Conservation (phyloP, 2,797 vertebrate species). For the Rhinophrynus dorsalis region DNA sequence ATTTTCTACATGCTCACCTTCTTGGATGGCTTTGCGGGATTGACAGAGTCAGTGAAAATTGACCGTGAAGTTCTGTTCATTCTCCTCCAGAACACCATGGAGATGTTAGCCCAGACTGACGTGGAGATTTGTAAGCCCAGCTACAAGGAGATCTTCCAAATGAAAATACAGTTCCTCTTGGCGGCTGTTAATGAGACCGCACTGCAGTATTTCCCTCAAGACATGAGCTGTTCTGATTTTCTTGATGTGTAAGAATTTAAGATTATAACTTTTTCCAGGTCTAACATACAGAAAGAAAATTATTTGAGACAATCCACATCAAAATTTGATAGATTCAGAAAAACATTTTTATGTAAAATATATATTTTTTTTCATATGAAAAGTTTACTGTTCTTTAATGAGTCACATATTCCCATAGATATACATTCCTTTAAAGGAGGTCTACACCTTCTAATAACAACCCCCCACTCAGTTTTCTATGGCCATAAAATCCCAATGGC, state of each 20-base stretch:
- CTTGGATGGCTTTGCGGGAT: background rate
- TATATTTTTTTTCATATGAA: too few relatives aligned
- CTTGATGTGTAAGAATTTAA: conserved; percentile 53
- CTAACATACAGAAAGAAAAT: too few relatives aligned
- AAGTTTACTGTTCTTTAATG: too few relatives aligned
- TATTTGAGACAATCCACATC: too few relatives aligned
- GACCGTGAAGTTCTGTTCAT: background rate
- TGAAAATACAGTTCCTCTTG: conserved; percentile 39
- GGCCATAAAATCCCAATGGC: too few relatives aligned
- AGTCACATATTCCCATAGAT: too few relatives aligned
- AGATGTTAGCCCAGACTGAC: conserved; percentile 18
- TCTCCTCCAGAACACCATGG: conserved; percentile 35
- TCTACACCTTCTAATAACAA: too few relatives aligned
- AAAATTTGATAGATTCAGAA: too few relatives aligned
- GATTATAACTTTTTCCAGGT: too few relatives aligned
- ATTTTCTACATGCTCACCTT: conserved; percentile 21
- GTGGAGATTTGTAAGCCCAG: conserved; percentile 48
- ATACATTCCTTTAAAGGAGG: too few relatives aligned
- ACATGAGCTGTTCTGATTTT: conserved; percentile 51
- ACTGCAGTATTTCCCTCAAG: conserved; percentile 25
- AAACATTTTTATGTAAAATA: too few relatives aligned
- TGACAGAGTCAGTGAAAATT: background rate
- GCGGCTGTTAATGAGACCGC: background rate
- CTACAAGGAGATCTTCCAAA: conserved; percentile 49
- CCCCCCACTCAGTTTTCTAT: too few relatives aligned